Evolutionary conservation across 2,113 vertebrate species (phyloP).

Genomic region (Pleuronectes platessa): DNA sequence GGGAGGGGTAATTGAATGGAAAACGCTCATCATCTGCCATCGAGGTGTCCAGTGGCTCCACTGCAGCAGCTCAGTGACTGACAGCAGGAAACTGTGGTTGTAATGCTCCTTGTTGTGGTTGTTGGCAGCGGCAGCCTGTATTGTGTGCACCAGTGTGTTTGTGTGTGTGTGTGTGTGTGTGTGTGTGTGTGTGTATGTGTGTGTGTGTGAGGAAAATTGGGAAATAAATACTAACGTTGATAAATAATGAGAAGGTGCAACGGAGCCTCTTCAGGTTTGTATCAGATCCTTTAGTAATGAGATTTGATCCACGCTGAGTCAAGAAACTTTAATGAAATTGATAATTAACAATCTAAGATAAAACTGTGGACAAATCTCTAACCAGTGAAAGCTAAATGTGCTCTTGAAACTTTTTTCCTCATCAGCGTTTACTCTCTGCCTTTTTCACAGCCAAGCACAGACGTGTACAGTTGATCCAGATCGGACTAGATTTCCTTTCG

Average conservation of each 20-base stretch:
- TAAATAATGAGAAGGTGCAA: slow-evolving; percentile 23
- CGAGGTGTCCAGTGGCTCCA: slow-evolving; percentile 40
- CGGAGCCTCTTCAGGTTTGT: not conserved
- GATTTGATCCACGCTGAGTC: slow-evolving; percentile 32
- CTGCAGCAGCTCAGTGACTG: slow-evolving; percentile 32
- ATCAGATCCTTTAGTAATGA: slow-evolving; percentile 10
- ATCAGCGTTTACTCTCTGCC: no score
- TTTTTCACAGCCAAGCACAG: no score
- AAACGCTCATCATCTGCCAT: slow-evolving; percentile 52
- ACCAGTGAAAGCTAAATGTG: slow-evolving; percentile 1
- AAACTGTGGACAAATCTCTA: not conserved
- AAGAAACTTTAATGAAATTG: slow-evolving; percentile 30
- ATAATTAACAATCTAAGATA: slow-evolving; percentile 53
- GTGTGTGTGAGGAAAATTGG: slow-evolving; percentile 8
- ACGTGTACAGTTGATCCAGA: not conserved
- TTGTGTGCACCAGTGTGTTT: not conserved
- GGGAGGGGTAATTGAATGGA: slow-evolving; percentile 57
- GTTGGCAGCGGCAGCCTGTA: slow-evolving; percentile 32
- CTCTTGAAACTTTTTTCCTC: not conserved
- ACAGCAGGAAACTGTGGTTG: slow-evolving; percentile 38
- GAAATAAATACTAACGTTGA: not conserved
- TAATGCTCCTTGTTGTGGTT: slow-evolving; percentile 27
- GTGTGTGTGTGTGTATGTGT: not conserved
- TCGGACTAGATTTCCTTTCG: no score
- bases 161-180: no score